Conservation (phyloP, 1,140 invertebrate species). For the Mya arenaria region DNA sequence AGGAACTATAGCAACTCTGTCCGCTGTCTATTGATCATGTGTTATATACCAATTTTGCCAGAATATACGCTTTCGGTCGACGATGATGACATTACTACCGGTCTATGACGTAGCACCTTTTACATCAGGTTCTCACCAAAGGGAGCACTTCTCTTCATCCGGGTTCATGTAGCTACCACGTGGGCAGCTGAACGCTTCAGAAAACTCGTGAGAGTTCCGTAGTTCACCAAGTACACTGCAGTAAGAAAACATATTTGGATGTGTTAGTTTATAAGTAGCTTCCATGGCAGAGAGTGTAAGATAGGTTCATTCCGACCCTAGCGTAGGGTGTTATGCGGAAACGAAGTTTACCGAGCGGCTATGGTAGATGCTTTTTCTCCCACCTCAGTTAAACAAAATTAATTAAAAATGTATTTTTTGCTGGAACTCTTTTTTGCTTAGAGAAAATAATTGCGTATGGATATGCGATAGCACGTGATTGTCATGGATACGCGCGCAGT, state of each 20-base stretch:
- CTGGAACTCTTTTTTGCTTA: no score
- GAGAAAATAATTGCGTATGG: no score
- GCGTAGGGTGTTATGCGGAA: background rate
- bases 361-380: background rate
- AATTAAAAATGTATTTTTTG: background rate
- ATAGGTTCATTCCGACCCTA: background rate
- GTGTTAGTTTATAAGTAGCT: background rate
- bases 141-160: slow-evolving; percentile 82
- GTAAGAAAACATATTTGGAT: background rate
- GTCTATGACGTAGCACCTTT: no score
- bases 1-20: no score
- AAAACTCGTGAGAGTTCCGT: slow-evolving; percentile 74
- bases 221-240: slow-evolving; percentile 73
- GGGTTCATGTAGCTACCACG: slow-evolving; percentile 77
- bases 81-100: no score
- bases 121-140: slow-evolving; percentile 93
- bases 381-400: background rate
- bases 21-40: no score
- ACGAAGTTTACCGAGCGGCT: background rate
- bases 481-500: no score
- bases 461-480: no score
- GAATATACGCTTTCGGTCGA: no score
- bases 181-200: slow-evolving; percentile 78
- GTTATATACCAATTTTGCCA: no score
- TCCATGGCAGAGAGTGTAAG: background rate